Conservation (phyloP, 2,888 invertebrate species). For the Ectemnius cavifrons region DNA sequence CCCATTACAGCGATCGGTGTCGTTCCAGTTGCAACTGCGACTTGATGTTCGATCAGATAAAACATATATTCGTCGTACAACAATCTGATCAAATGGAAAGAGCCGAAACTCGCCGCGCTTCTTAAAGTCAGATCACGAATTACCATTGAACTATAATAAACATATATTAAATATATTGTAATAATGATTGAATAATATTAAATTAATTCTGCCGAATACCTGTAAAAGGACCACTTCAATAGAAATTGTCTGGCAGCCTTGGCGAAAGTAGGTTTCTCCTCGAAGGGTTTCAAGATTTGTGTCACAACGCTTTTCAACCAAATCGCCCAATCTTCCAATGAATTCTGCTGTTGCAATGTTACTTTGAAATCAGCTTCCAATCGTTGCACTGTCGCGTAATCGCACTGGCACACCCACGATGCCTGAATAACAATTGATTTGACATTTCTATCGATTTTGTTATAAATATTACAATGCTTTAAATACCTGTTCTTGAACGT, state of each 20-base stretch:
- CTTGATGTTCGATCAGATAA: constrained; percentile 97
- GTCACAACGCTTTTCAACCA: constrained; percentile 98
- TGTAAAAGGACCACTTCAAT: constrained; percentile 99
- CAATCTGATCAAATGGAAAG: constrained; percentile 97
- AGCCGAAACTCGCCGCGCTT: constrained; percentile 98
- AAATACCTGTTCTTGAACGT: constrained; percentile 90
- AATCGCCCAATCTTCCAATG: constrained; percentile 97
- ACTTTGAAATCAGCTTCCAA: constrained; percentile 95
- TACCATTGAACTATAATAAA: constrained; percentile 91
- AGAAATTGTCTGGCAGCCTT: constrained; percentile 94
- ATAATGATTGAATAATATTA: too few relatives aligned
- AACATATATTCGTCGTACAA: constrained; percentile 99
- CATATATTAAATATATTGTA: too few relatives aligned
- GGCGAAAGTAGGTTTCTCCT: constrained; percentile 89
- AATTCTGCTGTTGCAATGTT: constrained; percentile 94
- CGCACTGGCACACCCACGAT: constrained; percentile 98
- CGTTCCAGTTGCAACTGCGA: constrained; percentile 92
- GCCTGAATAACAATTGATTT: constrained; percentile 81
- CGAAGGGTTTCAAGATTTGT: constrained; percentile 92
- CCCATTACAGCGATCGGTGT: constrained; percentile 97
- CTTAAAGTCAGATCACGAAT: constrained; percentile 97
- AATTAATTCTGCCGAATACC: too few relatives aligned
- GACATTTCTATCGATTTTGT: too few relatives aligned
- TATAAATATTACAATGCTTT: too few relatives aligned
- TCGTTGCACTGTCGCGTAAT: constrained; percentile 88